A percentile compares a stretch with the other conserved stretches of the same genome.
phyloP scores from a whole-genome alignment of 2,113 vertebrate species.

The Xenus cinereus region DNA sequence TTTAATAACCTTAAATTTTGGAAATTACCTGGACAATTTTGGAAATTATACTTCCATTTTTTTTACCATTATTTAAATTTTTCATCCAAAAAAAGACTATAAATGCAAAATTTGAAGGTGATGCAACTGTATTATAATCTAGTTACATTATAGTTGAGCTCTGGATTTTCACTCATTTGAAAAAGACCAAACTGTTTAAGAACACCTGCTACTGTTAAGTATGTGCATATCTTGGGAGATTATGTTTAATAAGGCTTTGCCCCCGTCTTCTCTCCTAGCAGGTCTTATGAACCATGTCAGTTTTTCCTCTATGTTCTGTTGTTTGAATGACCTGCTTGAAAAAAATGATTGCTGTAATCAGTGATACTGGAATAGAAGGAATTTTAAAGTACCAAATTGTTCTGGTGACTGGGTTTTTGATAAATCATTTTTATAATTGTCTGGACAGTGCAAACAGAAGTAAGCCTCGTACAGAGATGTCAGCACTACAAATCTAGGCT shows the following conservation, averaged over 20 bases:
- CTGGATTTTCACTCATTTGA: background rate
- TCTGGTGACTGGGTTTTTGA: conserved; percentile 57
- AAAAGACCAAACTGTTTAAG: background rate
- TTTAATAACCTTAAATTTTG: background rate
- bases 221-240: background rate
- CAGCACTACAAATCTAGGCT: conserved; percentile 25
- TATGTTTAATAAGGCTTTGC: background rate
- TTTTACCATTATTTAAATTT: background rate
- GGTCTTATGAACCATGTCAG: background rate
- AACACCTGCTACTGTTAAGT: background rate
- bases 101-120: background rate
- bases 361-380: background rate
- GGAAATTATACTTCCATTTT: background rate
- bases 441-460: conserved; percentile 46
- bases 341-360: conserved; percentile 27
- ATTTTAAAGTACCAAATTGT: conserved; percentile 7
- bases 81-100: background rate
- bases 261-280: background rate
- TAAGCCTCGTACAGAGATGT: background rate
- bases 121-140: background rate
- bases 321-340: background rate
- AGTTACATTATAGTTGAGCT: background rate
- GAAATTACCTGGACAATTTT: background rate
- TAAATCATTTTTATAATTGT: conserved; percentile 57
- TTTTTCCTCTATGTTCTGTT: background rate